Evolutionary conservation across 2,797 vertebrate genomes (phyloP).

Genomic region (Gallinago nigripennis): DNA sequence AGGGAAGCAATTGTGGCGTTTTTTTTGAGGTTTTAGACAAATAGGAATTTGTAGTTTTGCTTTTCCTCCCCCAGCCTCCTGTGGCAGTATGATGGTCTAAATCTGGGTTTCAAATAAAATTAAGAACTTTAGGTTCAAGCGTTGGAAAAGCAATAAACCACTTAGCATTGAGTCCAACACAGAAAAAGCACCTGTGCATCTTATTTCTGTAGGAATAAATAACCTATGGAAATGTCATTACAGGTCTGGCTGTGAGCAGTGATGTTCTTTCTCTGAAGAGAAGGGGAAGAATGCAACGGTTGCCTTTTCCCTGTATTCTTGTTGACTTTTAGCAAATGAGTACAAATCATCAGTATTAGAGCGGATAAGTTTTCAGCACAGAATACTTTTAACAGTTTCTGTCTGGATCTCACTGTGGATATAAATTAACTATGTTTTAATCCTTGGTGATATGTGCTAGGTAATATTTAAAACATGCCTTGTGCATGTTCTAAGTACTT

Average conservation of each 20-base stretch:
- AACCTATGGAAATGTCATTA: not conserved
- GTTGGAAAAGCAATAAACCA: not conserved
- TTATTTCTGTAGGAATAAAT: not conserved
- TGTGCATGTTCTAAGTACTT: not conserved
- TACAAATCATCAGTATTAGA: not conserved
- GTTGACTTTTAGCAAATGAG: not conserved
- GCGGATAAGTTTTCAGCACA: not conserved
- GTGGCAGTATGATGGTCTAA: not conserved
- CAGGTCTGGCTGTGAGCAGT: not conserved
- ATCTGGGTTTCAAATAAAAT: not conserved
- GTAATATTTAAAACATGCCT: not conserved
- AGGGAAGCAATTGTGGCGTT: not conserved
- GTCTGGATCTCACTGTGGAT: not conserved
- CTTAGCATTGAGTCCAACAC: not conserved
- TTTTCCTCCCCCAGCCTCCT: not conserved
- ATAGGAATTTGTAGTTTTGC: not conserved
- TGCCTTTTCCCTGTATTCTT: not conserved
- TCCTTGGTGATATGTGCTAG: not conserved
- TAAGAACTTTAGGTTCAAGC: not conserved
- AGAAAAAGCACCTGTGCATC: not conserved
- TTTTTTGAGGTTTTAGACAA: not conserved
- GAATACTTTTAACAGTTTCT: not conserved
- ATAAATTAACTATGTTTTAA: not conserved
- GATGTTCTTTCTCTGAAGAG: not conserved
- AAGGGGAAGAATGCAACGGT: not conserved